phyloP scores from a whole-genome alignment of 37 sponge, comb jelly and placozoan genomes.

The Axinella damicornis region DNA sequence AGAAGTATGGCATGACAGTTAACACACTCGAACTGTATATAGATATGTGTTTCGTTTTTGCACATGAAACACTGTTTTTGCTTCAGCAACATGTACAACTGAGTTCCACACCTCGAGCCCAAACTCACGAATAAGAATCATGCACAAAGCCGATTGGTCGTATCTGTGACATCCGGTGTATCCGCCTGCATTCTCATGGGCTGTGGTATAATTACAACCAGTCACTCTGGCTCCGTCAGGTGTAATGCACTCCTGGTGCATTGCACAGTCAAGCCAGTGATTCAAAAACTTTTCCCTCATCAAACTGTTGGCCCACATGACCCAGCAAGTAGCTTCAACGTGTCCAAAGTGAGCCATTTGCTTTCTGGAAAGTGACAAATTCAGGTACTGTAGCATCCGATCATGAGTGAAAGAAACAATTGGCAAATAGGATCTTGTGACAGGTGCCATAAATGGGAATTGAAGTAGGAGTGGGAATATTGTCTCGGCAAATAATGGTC shows the following conservation, averaged over 20 bases:
- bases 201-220: not conserved
- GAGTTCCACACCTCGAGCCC: not conserved
- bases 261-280: not conserved
- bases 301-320: not conserved
- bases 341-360: no score
- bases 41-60: no score
- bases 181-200: not conserved
- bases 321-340: not conserved
- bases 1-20: no score
- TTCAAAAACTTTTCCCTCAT: not conserved
- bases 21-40: no score
- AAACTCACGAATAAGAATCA: slow-evolving; percentile 1
- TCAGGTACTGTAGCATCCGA: slow-evolving; percentile 20
- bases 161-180: slow-evolving; percentile 1
- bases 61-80: no score
- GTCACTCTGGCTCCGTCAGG: not conserved
- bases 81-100: no score
- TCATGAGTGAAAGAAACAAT: slow-evolving; percentile 1
- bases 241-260: not conserved
- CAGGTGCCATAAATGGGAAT: not conserved
- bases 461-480: not conserved
- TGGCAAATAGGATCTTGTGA: no score
- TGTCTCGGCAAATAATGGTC: slow-evolving; percentile 10
- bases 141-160: not conserved
- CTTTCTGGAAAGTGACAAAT: slow-evolving; percentile 2